Evolutionary conservation across 2,888 invertebrate genomes (phyloP).

Genomic region (Chrysina gloriosa): DNA sequence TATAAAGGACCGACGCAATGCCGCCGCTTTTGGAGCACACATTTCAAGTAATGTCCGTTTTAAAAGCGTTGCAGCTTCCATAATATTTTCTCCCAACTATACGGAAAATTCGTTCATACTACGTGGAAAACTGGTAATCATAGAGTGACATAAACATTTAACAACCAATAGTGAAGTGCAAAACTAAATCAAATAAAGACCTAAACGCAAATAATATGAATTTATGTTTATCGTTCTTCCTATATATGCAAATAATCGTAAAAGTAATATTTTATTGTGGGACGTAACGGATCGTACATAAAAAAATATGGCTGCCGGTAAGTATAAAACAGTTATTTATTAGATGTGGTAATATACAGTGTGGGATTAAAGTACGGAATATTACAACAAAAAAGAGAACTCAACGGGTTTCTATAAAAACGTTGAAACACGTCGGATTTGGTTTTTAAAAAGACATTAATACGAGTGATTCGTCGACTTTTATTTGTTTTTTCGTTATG

Average conservation of each 20-base stretch:
- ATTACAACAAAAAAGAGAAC: no score
- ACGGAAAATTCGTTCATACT: neutral
- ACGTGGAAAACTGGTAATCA: neutral
- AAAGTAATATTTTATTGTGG: conserved; percentile 19
- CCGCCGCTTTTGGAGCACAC: conserved; percentile 4
- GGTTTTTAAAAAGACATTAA: no score
- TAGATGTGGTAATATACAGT: no score
- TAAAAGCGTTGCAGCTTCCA: neutral
- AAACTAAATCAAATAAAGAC: conserved; percentile 10
- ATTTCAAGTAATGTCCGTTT: neutral
- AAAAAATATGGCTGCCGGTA: conserved; percentile 44
- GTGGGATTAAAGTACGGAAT: no score
- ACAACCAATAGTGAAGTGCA: neutral
- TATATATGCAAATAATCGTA: conserved; percentile 11
- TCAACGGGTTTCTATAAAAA: no score
- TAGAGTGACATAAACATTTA: conserved; percentile 11
- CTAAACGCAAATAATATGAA: conserved; percentile 21
- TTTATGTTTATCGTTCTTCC: conserved; percentile 26
- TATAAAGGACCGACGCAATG: conserved; percentile 3
- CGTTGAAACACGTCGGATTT: no score
- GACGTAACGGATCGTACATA: conserved; percentile 4
- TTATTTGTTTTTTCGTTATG: no score
- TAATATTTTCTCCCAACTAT: neutral
- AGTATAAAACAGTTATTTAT: conserved; percentile 31
- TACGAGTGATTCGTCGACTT: no score